Conservation (phyloP, 2,797 vertebrate genomes). For the Pampus argenteus region DNA sequence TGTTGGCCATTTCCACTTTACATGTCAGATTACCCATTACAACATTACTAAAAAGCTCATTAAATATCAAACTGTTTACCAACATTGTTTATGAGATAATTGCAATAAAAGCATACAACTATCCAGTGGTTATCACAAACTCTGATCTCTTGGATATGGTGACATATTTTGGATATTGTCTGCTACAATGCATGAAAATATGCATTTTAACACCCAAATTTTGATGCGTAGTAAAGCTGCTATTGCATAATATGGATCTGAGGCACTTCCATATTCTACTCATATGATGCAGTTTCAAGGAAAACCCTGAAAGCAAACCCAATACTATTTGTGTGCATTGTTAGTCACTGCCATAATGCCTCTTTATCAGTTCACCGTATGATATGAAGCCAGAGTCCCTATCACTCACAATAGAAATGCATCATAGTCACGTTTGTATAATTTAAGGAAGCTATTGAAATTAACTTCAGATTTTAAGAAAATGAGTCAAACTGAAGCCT, state of each 20-base stretch:
- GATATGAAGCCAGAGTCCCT: constrained; percentile 19
- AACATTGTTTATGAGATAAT: constrained; percentile 36
- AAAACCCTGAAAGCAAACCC: constrained; percentile 22
- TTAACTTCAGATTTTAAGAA: constrained; percentile 22
- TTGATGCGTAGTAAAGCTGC: neutral
- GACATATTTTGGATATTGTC: neutral
- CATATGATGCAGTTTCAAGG: no score
- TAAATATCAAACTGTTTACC: constrained; percentile 10
- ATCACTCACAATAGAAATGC: constrained; percentile 37
- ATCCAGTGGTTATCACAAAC: constrained; percentile 70
- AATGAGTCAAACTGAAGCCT: constrained; percentile 66
- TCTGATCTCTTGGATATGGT: constrained; percentile 23
- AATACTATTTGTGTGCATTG: neutral
- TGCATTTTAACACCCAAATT: neutral
- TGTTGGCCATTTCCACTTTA: constrained; percentile 23
- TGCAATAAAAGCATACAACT: constrained; percentile 47
- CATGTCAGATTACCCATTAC: constrained; percentile 18
- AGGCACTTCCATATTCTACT: no score
- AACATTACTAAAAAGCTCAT: constrained; percentile 36
- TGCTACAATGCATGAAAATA: neutral
- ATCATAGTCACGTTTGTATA: constrained; percentile 14
- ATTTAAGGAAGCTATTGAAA: constrained; percentile 41
- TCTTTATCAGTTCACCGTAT: constrained; percentile 15
- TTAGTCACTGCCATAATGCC: neutral
- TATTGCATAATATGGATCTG: neutral